Percentiles rank a stretch among this genome's conserved stretches.
phyloP scores from a whole-genome alignment of 2,113 vertebrate genomes.

The Ciconia stormi region DNA sequence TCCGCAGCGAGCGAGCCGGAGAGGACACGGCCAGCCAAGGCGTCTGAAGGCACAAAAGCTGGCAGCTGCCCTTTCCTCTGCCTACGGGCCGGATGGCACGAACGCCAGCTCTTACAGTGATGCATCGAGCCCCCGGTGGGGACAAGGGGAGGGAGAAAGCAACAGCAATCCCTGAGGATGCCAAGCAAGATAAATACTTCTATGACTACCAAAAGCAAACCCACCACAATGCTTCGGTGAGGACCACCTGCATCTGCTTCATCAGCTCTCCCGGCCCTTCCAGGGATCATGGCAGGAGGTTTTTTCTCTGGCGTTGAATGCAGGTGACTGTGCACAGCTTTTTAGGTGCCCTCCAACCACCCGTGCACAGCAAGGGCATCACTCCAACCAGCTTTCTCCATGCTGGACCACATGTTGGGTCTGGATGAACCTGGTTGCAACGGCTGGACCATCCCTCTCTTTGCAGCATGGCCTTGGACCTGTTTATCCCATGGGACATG shows the following conservation, averaged over 20 bases:
- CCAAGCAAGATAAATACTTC: neutral
- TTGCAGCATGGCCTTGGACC: neutral
- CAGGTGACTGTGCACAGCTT: neutral
- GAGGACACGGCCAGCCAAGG: neutral
- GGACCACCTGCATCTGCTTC: neutral
- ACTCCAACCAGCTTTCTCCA: rapidly evolving
- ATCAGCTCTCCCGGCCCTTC: rapidly evolving
- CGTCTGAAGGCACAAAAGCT: neutral
- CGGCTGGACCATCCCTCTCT: neutral
- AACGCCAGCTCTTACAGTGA: neutral
- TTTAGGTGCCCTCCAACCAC: neutral
- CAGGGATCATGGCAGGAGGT: rapidly evolving
- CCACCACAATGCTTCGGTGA: rapidly evolving
- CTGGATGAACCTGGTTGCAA: neutral
- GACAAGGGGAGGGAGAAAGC: neutral
- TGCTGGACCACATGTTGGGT: rapidly evolving
- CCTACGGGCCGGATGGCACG: neutral
- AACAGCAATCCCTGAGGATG: neutral
- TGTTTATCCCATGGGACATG: neutral
- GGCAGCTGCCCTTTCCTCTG: conserved; percentile 2
- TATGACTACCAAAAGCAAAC: neutral
- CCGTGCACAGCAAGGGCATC: too few species aligned
- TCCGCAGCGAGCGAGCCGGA: neutral
- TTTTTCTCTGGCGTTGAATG: neutral
- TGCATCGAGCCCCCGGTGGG: rapidly evolving